Evolutionary conservation across 1,140 invertebrate species (phyloP).

Genomic region (Drosophila murphyi): DNA sequence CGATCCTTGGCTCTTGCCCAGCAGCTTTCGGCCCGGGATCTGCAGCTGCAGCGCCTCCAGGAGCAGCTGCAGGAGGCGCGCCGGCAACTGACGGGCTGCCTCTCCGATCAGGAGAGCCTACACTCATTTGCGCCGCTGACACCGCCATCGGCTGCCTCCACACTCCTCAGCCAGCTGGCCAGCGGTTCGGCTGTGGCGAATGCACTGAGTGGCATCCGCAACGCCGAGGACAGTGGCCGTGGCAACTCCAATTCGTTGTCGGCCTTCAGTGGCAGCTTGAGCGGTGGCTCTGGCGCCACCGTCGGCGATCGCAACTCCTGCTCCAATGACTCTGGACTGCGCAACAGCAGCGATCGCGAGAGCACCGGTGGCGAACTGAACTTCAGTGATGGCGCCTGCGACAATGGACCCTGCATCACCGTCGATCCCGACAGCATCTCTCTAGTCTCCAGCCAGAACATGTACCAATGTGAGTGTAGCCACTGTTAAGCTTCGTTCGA

Average conservation of each 20-base stretch:
- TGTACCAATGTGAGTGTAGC: conserved; percentile 91
- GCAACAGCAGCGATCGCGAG: conserved; percentile 92
- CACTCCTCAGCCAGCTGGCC: conserved; percentile 84
- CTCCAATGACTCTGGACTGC: conserved; percentile 92
- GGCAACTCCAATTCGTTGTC: conserved; percentile 84
- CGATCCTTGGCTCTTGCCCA: conserved; percentile 93
- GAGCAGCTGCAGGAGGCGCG: conserved; percentile 92
- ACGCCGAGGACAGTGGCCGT: conserved; percentile 86
- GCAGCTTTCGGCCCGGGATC: conserved; percentile 93
- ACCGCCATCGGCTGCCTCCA: conserved; percentile 80
- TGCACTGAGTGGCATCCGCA: conserved; percentile 84
- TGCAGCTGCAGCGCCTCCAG: conserved; percentile 92
- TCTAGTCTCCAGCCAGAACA: conserved; percentile 86
- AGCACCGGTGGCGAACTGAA: conserved; percentile 87
- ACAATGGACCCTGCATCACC: conserved; percentile 83
- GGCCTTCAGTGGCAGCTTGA: conserved; percentile 84
- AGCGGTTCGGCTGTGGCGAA: conserved; percentile 86
- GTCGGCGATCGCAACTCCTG: conserved; percentile 90
- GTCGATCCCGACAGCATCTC: conserved; percentile 84
- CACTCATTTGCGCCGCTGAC: conserved; percentile 86
- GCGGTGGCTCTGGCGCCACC: conserved; percentile 86
- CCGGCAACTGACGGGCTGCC: conserved; percentile 89
- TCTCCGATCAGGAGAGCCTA: conserved; percentile 90
- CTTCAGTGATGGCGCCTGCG: conserved; percentile 83
- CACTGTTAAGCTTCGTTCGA: too few relatives aligned